phyloP scores from a whole-genome alignment of 37 sponge, comb jelly and placozoan species.

The Beroe forskalii region DNA sequence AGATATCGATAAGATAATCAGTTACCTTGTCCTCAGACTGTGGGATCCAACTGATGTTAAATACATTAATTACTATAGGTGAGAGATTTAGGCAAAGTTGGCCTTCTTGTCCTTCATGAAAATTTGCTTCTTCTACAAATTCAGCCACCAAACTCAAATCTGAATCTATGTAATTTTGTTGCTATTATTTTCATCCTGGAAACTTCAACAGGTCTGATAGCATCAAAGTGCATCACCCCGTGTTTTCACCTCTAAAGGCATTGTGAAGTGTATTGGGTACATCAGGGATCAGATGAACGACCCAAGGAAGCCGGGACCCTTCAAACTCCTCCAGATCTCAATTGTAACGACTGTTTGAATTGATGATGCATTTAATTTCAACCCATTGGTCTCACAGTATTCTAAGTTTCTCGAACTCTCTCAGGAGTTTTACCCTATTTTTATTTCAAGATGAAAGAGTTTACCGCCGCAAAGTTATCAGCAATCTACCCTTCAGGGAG shows the following conservation, averaged over 20 bases:
- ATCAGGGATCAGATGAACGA: conserved; percentile 35
- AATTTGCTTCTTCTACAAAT: too few relatives aligned
- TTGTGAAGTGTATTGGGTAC: not conserved
- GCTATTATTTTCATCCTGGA: too few relatives aligned
- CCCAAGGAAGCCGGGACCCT: not conserved
- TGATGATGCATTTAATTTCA: not conserved
- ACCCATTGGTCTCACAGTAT: too few relatives aligned
- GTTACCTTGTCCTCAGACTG: not conserved
- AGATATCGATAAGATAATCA: not conserved
- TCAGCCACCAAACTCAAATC: too few relatives aligned
- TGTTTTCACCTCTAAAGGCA: not conserved
- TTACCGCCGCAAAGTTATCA: not conserved
- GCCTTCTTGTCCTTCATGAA: too few relatives aligned
- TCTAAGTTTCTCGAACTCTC: too few relatives aligned
- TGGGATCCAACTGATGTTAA: not conserved
- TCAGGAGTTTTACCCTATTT: too few relatives aligned
- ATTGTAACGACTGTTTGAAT: not conserved
- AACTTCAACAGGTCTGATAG: too few relatives aligned
- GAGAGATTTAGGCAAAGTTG: not conserved
- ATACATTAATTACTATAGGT: too few relatives aligned
- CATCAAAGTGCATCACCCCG: too few relatives aligned
- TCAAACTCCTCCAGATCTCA: conserved; percentile 7
- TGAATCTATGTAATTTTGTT: too few relatives aligned
- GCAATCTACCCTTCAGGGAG: conserved; percentile 4
- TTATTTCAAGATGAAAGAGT: too few relatives aligned